Percentiles rank a stretch among this genome's conserved stretches.
phyloP scores from a whole-genome alignment of 64 coral and sea anemone genomes.

The Montipora foliosa region DNA sequence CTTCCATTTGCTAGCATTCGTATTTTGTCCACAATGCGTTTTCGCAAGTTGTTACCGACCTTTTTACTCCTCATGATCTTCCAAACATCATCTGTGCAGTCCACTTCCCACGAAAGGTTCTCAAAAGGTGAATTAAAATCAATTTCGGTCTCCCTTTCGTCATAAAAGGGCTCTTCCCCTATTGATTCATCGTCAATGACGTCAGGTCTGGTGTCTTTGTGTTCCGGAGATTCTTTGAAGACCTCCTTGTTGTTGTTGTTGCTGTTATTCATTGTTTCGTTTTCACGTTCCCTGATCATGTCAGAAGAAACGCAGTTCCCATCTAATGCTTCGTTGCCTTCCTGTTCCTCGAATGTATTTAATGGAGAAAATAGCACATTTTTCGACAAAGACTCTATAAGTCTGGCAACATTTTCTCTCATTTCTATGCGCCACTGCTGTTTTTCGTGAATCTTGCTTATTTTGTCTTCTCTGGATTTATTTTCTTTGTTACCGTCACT shows the following conservation, averaged over 20 bases:
- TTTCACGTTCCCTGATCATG: background rate
- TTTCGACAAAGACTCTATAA: background rate
- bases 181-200: background rate
- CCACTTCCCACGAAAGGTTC: slow-evolving; percentile 79
- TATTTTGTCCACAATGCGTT: slow-evolving; percentile 58
- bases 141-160: slow-evolving; percentile 40
- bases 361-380: background rate
- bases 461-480: background rate
- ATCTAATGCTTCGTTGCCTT: background rate
- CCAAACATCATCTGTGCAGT: slow-evolving; percentile 78
- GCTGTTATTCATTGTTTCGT: background rate
- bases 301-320: background rate
- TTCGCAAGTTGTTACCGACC: slow-evolving; percentile 6
- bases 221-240: background rate
- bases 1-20: slow-evolving; percentile 70
- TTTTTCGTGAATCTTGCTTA: background rate
- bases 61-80: slow-evolving; percentile 45
- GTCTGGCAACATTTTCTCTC: background rate
- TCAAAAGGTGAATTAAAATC: slow-evolving; percentile 65
- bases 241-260: background rate
- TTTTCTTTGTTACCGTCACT: too few relatives aligned
- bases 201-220: background rate
- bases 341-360: slow-evolving; percentile 23
- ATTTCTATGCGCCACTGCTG: background rate
- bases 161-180: background rate